Conservation (phyloP, 2,888 invertebrate genomes). For the Hydroisotoma schaefferi region DNA sequence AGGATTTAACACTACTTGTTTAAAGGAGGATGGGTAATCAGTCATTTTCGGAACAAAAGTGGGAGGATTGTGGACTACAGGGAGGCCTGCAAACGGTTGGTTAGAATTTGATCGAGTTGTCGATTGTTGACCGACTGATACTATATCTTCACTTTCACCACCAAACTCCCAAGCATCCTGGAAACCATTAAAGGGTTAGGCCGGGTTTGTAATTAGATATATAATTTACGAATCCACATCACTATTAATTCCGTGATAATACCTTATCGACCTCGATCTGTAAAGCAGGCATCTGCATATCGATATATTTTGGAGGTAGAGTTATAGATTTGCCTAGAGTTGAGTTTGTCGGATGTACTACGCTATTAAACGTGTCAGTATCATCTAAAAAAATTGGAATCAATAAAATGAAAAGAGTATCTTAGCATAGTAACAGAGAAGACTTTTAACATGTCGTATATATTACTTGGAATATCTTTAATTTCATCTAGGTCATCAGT, state of each 20-base stretch:
- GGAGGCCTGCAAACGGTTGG: background rate
- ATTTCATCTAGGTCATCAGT: conserved; percentile 10
- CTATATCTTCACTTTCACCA: conserved; percentile 44
- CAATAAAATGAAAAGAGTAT: no score
- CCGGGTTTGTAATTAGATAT: background rate
- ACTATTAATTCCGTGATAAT: background rate
- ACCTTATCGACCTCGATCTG: conserved; percentile 38
- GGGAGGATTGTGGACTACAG: no score
- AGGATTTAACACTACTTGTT: background rate
- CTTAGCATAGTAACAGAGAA: background rate
- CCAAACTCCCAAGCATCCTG: conserved; percentile 44
- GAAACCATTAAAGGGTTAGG: conserved; percentile 5
- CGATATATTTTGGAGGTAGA: background rate
- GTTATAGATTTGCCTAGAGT: conserved; percentile 12
- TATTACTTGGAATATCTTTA: conserved; percentile 18
- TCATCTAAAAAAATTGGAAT: conserved; percentile 10
- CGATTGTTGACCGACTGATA: conserved; percentile 16
- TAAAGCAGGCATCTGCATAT: conserved; percentile 10
- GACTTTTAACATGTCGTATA: background rate
- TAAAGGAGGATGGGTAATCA: background rate
- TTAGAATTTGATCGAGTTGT: background rate
- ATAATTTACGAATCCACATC: no score
- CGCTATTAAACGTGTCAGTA: conserved; percentile 20
- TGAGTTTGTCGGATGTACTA: conserved; percentile 15
- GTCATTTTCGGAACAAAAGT: background rate